Evolutionary conservation across 2,113 vertebrate genomes (phyloP).

Genomic region (Pampusana beccarii): DNA sequence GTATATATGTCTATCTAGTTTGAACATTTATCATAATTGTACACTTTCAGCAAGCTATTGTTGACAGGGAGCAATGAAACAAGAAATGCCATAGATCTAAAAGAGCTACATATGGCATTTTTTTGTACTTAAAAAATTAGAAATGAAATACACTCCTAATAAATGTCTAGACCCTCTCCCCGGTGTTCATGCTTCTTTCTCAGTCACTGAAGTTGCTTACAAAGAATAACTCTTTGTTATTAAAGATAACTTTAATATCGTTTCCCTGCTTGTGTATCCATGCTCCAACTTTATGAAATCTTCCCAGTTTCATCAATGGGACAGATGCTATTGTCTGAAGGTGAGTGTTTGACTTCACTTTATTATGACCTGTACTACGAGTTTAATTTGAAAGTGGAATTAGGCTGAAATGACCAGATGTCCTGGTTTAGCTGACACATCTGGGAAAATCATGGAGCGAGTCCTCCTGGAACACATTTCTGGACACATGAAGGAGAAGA

Average conservation of each 20-base stretch:
- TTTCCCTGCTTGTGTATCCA: background rate
- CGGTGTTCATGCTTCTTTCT: background rate
- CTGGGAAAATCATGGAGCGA: slow-evolving; percentile 48
- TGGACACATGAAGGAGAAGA: slow-evolving; percentile 24
- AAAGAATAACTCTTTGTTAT: background rate
- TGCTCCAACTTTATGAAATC: background rate
- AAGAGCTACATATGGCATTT: background rate
- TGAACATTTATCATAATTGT: background rate
- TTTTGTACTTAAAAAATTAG: background rate
- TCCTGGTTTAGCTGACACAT: slow-evolving; percentile 50
- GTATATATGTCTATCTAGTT: background rate
- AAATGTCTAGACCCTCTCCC: background rate
- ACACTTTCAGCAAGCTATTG: background rate
- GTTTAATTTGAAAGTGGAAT: slow-evolving; percentile 51
- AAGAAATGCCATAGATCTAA: background rate
- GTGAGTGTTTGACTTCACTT: slow-evolving; percentile 22
- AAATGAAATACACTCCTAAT: background rate
- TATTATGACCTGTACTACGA: background rate
- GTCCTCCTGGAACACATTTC: slow-evolving; percentile 36
- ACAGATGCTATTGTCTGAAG: slow-evolving; percentile 23
- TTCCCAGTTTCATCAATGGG: background rate
- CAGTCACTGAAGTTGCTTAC: background rate
- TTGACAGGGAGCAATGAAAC: background rate
- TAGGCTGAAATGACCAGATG: slow-evolving; percentile 54
- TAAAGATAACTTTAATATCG: background rate